Evolutionary conservation across 2,888 invertebrate species (phyloP), one percentile per base, ranked within the genome.

Genomic region (Pyrochroa serraticornis): DNA sequence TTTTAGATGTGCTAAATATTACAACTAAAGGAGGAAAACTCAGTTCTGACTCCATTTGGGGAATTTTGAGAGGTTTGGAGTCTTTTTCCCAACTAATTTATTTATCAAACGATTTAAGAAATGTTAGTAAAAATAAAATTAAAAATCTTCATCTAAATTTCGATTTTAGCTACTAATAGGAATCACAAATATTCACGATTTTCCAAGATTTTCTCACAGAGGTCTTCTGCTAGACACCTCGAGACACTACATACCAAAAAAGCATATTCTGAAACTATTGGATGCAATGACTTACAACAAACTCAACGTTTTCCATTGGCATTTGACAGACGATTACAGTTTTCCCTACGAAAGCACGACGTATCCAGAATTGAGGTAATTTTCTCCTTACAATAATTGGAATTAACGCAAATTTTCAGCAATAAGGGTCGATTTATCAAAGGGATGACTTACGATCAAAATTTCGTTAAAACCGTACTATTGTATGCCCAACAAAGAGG

Each of bases 221-320:
- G 95, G 95, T 0, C 77, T 95, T 3, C 81, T 95, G 37, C 75
- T 96, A 36, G 95, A 96, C 75, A 92, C 94, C 0, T 86, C 93
- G 0, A 82, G 95, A 1, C 95, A 96, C 78, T 96, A 83, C 74
- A 78, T 93, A 12, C 85, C 89, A 0, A 76, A 89, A 39, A 69
- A 76, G 1, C 85, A 85, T 45, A 86, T 95, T 50, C 75, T 85
- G 32, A 77, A 82, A 53, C 85, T 83, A 0, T 71, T 95, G 68
- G 92, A 94, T 62, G 90, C 90, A 0, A 92, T 95, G 93, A 84
- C 89, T 0, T 90, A 90, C 77, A 94, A 93, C 75, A 96, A 96
- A 78, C 78, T 94, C 72, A 95, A 95, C 76, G 92, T 94, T 0
- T 86, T 95, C 58, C 95, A 95, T 77, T 96, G 95, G 95, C 95